Evolutionary conservation across 2,113 vertebrate genomes (phyloP).

Genomic region (Hylia prasina): DNA sequence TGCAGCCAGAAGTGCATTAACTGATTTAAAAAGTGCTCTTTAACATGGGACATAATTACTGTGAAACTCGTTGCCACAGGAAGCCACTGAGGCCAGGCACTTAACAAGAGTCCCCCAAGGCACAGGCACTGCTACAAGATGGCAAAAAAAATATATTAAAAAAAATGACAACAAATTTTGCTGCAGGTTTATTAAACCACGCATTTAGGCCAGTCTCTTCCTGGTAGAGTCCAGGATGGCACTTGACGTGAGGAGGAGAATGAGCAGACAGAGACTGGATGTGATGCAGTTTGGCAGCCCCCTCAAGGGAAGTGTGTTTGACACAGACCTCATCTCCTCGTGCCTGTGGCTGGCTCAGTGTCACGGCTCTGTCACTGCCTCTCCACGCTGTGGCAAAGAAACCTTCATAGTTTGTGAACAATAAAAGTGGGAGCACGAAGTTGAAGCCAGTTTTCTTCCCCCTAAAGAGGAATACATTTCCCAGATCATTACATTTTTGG

Average conservation of each 20-base stretch:
- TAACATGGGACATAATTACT: not conserved
- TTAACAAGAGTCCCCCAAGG: not conserved
- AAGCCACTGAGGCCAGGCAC: not conserved
- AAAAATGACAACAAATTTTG: not conserved
- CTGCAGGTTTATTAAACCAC: not conserved
- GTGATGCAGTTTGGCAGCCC: not conserved
- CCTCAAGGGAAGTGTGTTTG: not conserved
- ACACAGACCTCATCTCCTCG: not conserved
- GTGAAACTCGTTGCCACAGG: not conserved
- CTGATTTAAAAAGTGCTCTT: not conserved
- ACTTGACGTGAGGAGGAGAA: not conserved
- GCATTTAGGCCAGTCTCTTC: not conserved
- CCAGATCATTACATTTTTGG: constrained; percentile 53
- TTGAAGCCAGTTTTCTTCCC: constrained; percentile 3
- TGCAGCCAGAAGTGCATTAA: not conserved
- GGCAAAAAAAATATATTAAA: not conserved
- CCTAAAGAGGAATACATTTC: constrained; percentile 33
- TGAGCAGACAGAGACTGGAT: not conserved
- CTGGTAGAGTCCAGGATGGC: not conserved
- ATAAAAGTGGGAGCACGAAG: constrained; percentile 19
- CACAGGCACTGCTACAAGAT: not conserved
- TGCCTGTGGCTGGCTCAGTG: not conserved
- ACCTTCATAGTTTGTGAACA: not conserved
- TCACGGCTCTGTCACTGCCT: not conserved
- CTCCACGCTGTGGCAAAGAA: not conserved